phyloP scores from a whole-genome alignment of 2,113 vertebrate species.

The Mola mola region DNA sequence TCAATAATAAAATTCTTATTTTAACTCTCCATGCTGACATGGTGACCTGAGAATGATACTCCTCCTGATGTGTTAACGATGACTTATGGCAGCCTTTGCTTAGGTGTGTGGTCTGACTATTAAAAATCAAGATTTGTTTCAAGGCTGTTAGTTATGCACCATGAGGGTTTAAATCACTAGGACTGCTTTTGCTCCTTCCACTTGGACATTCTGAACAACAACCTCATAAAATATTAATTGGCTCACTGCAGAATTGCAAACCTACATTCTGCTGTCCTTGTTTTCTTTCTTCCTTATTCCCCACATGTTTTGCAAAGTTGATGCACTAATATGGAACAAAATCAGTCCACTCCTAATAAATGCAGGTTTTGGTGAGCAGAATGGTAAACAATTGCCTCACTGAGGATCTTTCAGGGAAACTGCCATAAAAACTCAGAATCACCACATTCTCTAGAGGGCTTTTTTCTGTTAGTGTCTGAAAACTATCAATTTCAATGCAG shows the following conservation, averaged over 20 bases:
- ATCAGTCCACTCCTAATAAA: background rate
- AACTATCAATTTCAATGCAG: too few species aligned
- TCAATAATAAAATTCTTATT: too few species aligned
- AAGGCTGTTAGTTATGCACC: background rate
- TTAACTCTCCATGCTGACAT: too few species aligned
- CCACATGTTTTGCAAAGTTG: slow-evolving; percentile 6
- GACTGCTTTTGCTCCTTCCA: slow-evolving; percentile 1
- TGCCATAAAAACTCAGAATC: too few species aligned
- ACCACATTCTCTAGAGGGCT: too few species aligned
- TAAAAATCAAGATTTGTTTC: slow-evolving; percentile 8
- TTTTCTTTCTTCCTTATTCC: slow-evolving; percentile 19
- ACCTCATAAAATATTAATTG: slow-evolving; percentile 53
- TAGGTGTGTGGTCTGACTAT: background rate
- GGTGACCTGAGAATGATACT: too few species aligned
- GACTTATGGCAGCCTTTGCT: background rate
- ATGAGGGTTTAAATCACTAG: background rate
- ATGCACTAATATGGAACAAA: slow-evolving; percentile 13
- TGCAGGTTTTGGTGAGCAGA: too few species aligned
- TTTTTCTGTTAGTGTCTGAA: too few species aligned
- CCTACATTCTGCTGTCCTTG: slow-evolving; percentile 24
- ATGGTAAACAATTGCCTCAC: background rate
- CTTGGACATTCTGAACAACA: slow-evolving; percentile 28
- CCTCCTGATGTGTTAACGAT: background rate
- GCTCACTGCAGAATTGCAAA: slow-evolving; percentile 31
- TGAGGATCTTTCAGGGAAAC: background rate